These are phyloP conservation scores for Apodemus agrarius DNA, from an alignment of 2,797 vertebrate species.

Conservation along the genomic window DNA sequence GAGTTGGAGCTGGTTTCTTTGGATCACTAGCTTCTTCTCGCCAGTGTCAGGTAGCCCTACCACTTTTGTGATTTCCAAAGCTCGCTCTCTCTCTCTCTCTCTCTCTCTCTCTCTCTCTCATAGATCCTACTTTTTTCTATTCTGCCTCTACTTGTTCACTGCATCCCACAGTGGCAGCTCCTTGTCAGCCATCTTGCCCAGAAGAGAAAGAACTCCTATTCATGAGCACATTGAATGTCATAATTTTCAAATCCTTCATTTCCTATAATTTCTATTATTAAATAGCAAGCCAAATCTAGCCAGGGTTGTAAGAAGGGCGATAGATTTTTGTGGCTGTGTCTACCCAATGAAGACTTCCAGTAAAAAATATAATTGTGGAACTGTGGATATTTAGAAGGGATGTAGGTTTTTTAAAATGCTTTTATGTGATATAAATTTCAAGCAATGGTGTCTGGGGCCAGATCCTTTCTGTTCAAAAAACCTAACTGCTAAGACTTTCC, in stretches of 20 bases:
- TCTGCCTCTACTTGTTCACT: not conserved
- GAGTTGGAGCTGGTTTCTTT: not conserved
- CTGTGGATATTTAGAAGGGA: slow-evolving; percentile 4
- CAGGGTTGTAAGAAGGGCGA: not conserved
- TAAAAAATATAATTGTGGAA: not conserved
- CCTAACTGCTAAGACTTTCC: not conserved
- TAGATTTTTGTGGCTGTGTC: not conserved
- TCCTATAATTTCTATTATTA: not conserved
- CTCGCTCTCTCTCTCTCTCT: too few relatives aligned
- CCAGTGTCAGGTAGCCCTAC: too few relatives aligned
- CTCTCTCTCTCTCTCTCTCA: too few relatives aligned
- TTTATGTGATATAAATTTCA: not conserved
- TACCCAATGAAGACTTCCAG: not conserved
- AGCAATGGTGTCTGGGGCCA: not conserved
- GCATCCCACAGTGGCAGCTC: not conserved
- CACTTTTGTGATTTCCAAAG: not conserved
- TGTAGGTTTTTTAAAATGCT: not conserved
- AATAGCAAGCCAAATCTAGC: slow-evolving; percentile 10
- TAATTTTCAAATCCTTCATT: not conserved
- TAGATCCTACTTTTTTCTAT: too few relatives aligned
- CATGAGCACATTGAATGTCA: not conserved
- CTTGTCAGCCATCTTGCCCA: not conserved
- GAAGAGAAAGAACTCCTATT: not conserved
- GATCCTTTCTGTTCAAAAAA: not conserved
- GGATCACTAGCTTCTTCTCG: not conserved